Percentiles rank a stretch among this genome's conserved stretches.
Conservation (phyloP, 2,888 invertebrate genomes). For the Temnothorax ravouxi region DNA sequence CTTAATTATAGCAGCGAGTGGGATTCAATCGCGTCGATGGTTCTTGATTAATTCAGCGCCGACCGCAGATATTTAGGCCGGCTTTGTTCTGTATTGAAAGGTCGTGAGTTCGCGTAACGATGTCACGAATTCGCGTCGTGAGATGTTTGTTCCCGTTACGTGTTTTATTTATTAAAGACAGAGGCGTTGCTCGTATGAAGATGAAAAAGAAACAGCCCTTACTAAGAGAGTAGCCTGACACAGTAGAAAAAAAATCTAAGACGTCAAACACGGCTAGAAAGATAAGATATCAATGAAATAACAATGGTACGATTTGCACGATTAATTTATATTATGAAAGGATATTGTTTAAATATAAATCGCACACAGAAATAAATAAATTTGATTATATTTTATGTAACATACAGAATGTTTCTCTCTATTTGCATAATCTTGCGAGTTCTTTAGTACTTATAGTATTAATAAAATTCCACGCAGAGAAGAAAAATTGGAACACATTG, state of each 20-base stretch:
- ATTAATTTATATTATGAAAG: background rate
- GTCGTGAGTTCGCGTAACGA: constrained; percentile 27
- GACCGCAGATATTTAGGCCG: constrained; percentile 41
- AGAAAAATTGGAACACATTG: constrained; percentile 3
- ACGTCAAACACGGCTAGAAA: background rate
- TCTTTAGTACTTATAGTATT: background rate
- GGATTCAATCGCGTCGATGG: constrained; percentile 33
- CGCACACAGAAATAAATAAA: background rate
- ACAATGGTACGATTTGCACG: background rate
- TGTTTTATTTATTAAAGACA: constrained; percentile 12
- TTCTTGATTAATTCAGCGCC: constrained; percentile 46
- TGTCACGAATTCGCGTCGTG: constrained; percentile 4
- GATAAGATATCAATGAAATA: background rate
- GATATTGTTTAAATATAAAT: background rate
- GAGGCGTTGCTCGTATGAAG: background rate
- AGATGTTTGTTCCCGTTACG: constrained; percentile 10
- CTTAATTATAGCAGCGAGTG: constrained; percentile 45
- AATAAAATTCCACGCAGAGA: background rate
- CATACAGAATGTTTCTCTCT: background rate
- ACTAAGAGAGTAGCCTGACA: background rate
- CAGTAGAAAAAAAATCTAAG: background rate
- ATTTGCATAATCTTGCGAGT: background rate
- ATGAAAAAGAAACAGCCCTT: background rate
- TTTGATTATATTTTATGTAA: background rate
- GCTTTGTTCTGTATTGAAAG: constrained; percentile 31